phyloP scores from a whole-genome alignment of 2,797 vertebrate genomes.

The Acanthornis magna region DNA sequence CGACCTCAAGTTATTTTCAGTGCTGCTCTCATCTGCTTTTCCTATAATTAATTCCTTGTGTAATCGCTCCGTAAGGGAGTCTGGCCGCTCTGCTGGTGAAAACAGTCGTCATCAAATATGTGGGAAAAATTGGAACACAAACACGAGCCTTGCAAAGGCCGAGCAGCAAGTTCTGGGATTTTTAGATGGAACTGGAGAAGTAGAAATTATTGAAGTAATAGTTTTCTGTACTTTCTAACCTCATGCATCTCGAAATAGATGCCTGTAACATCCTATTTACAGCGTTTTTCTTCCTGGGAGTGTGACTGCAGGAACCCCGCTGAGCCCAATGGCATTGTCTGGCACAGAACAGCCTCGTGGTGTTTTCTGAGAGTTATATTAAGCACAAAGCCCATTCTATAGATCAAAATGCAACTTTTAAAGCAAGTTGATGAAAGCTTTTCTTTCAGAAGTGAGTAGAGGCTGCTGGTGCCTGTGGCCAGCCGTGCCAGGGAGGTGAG shows the following conservation, averaged over 20 bases:
- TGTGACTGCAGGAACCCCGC: not conserved
- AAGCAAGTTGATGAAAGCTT: accelerated
- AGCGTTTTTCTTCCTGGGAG: not conserved
- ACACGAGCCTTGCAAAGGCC: not conserved
- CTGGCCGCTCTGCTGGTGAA: not conserved
- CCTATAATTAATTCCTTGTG: not conserved
- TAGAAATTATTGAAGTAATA: not conserved
- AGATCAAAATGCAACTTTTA: not conserved
- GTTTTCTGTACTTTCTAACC: not conserved
- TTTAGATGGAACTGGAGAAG: not conserved
- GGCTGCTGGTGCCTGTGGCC: not conserved
- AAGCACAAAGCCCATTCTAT: accelerated
- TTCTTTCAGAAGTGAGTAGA: accelerated
- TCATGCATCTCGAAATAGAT: not conserved
- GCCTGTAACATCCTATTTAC: accelerated
- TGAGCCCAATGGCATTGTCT: not conserved
- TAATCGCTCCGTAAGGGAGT: not conserved
- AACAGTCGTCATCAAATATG: not conserved
- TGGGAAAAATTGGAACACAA: not conserved
- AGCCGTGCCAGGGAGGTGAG: accelerated
- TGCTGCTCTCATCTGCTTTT: not conserved
- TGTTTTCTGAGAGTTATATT: not conserved
- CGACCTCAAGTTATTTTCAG: not conserved
- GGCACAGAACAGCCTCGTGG: not conserved
- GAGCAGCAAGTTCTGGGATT: not conserved